phyloP scores from a whole-genome alignment of 1,140 invertebrate species.

The Cheumatopsyche charites region DNA sequence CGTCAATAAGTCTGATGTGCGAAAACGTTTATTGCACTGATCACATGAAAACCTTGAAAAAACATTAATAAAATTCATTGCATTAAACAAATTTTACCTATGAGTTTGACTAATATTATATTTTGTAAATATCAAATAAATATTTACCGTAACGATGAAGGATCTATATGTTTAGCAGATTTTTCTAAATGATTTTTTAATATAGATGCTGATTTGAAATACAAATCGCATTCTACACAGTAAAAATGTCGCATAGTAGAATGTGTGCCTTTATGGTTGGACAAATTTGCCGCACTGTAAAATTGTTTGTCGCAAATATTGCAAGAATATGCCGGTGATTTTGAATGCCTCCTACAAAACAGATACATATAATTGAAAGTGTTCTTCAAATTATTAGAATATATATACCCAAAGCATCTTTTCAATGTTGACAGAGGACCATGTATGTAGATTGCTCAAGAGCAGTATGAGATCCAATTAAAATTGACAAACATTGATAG shows the following conservation, averaged over 20 bases:
- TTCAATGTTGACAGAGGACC: too few species aligned
- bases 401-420: too few species aligned
- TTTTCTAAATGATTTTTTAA: constrained; percentile 39
- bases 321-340: constrained; percentile 31
- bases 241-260: constrained; percentile 26
- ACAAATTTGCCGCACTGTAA: constrained; percentile 34
- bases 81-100: too few species aligned
- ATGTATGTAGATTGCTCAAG: too few species aligned
- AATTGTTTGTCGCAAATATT: constrained; percentile 39
- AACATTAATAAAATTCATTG: background rate
- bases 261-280: constrained; percentile 33
- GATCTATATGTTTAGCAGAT: constrained; percentile 37
- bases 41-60: constrained; percentile 52
- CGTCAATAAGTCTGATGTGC: constrained; percentile 51
- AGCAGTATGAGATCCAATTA: too few species aligned
- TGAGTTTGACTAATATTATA: too few species aligned
- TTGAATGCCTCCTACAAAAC: constrained; percentile 39
- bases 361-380: background rate
- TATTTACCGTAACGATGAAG: constrained; percentile 31
- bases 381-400: background rate
- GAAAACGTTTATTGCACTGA: constrained; percentile 55
- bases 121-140: background rate
- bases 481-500: too few species aligned
- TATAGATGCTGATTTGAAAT: constrained; percentile 40
- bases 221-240: constrained; percentile 43